Conservation (phyloP, 2,113 vertebrate species). For the Caranx melampygus region DNA sequence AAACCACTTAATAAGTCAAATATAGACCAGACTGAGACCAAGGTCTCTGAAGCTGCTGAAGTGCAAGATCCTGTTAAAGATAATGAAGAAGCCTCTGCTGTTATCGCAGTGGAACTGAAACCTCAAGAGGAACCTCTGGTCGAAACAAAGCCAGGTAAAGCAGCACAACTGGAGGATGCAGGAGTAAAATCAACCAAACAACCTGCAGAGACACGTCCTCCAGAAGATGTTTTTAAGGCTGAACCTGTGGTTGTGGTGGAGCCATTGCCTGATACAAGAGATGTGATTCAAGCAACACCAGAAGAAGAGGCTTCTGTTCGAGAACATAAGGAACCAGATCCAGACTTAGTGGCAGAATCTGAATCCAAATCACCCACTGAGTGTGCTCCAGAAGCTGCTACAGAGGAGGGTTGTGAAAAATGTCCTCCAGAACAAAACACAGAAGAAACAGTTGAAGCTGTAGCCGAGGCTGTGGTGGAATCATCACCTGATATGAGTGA, state of each 20-base stretch:
- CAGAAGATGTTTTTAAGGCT: not conserved
- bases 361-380: not conserved
- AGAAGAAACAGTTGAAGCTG: conserved; percentile 5
- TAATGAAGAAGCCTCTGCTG: not conserved
- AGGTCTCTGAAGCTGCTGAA: conserved; percentile 15
- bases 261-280: not conserved
- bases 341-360: conserved; percentile 11
- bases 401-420: conserved; percentile 14
- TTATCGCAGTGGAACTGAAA: not conserved
- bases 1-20: not conserved
- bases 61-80: conserved; percentile 8
- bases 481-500: not conserved
- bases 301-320: conserved; percentile 14
- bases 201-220: conserved; percentile 1
- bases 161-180: conserved; percentile 3
- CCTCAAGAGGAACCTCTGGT: conserved; percentile 15
- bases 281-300: not conserved
- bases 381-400: not conserved
- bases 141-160: conserved; percentile 11
- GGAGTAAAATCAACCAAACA: not conserved
- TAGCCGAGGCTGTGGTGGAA: not conserved
- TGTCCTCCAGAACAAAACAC: not conserved
- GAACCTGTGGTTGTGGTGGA: not conserved
- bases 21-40: not conserved
- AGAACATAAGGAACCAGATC: not conserved